A percentile compares a stretch with the other conserved stretches of the same genome.
phyloP scores from a whole-genome alignment of 2,888 invertebrate species.

The Alloplasta piceator region DNA sequence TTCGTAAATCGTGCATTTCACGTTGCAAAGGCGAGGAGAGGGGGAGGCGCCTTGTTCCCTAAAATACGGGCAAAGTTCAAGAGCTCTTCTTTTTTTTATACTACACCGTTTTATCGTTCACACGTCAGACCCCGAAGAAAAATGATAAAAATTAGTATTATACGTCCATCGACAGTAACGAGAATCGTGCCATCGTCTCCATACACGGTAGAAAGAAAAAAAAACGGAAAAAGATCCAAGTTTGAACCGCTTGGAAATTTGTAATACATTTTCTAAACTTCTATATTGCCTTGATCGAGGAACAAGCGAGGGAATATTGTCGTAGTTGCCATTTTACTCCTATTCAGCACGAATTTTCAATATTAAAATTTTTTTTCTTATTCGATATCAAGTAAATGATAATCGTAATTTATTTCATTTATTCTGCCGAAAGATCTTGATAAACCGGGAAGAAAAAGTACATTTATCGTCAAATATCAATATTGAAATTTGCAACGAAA shows the following conservation, averaged over 20 bases:
- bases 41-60: neutral
- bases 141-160: conserved; percentile 50
- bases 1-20: conserved; percentile 65
- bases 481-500: neutral
- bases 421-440: conserved; percentile 1
- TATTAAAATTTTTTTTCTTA: conserved; percentile 1
- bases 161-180: conserved; percentile 62
- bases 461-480: conserved; percentile 24
- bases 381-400: neutral
- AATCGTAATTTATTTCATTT: neutral
- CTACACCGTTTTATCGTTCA: conserved; percentile 40
- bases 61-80: conserved; percentile 49
- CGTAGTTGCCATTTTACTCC: conserved; percentile 48
- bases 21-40: neutral
- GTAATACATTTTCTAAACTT: conserved; percentile 56
- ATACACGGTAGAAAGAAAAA: neutral
- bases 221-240: neutral
- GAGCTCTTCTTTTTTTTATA: conserved; percentile 41
- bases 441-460: neutral
- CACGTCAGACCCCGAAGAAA: neutral
- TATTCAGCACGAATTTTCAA: conserved; percentile 33
- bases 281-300: conserved; percentile 22
- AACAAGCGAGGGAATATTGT: conserved; percentile 18
- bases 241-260: conserved; percentile 38
- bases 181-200: conserved; percentile 58